phyloP scores from a whole-genome alignment of 2,797 vertebrate species.

The Micrastur ruficollis region DNA sequence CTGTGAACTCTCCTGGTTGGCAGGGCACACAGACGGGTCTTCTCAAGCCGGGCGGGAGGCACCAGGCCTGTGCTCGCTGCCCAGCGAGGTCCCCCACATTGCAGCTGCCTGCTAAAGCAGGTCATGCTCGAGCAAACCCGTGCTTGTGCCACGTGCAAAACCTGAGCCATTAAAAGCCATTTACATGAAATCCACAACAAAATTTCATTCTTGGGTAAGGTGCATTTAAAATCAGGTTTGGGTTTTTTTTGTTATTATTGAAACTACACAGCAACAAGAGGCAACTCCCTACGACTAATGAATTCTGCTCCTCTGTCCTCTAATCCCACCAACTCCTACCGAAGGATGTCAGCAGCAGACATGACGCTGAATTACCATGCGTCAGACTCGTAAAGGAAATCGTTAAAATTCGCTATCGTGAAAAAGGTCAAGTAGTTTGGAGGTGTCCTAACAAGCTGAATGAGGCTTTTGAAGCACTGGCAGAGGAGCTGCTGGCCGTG shows the following conservation, averaged over 20 bases:
- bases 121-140: background rate
- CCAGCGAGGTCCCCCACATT: background rate
- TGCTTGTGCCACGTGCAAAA: fast-evolving
- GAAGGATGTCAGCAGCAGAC: background rate
- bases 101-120: background rate
- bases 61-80: background rate
- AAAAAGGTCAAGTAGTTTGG: background rate
- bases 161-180: background rate
- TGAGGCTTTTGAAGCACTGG: background rate
- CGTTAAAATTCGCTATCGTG: background rate
- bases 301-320: background rate
- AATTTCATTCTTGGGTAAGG: background rate
- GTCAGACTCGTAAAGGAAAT: background rate
- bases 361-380: fast-evolving
- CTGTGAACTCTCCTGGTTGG: background rate
- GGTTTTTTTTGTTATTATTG: fast-evolving
- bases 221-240: background rate
- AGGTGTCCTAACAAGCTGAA: background rate
- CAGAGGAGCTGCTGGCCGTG: background rate
- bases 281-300: background rate
- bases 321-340: background rate
- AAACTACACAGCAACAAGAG: background rate
- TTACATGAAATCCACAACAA: background rate
- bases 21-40: background rate
- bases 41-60: background rate